Base-by-base conservation (phyloP, 2,888 invertebrate species). In the Linyphia triangularis region DNA sequence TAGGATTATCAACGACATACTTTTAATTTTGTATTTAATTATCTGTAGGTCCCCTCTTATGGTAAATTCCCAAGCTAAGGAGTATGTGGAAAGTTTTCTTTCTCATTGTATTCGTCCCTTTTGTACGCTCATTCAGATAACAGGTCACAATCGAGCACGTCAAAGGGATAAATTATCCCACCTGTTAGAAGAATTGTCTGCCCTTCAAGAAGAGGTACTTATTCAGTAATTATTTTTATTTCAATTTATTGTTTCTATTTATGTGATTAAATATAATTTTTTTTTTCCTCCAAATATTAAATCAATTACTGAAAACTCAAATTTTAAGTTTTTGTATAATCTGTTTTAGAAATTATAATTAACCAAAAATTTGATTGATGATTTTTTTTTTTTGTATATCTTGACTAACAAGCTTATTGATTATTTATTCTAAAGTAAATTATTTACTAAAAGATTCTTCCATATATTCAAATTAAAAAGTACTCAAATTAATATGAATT, bases 111-210 rank as follows among this genome's bases (percentile, higher is more conserved):
- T 96, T 88, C 95, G 96, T 57, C 96, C 98, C 5, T 97, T 99
- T 92, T 96, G 96, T 10, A 96, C 95, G 91, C 94, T 99, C 83
- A 94, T 99, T 86, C 91, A 90, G 92, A 93, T 91, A 22, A 79
- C 83, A 92, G 99, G 99, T 0, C 98, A 98, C 93, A 99, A 99
- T 93, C 94, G 98, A 90, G 98, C 99, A 4, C 94, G 99, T 40
- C 99, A 99, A 93, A 94, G 99, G 84, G 99, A 99, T 92, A 98
- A 98, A 93, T 94, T 99, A 84, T 97, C 97, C 0, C 95, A 97
- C 91, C 93, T 98, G 79, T 94, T 99, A 63, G 97, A 97, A 92
- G 99, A 99, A 91, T 96, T 99, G 92, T 96, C 96, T 1, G 95
- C 95, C 30, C 93, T 99, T 65, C 98, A 99, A 93, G 98, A 98